Base-by-base conservation (phyloP, 2,888 invertebrate species). In the Resseliella maxima region DNA sequence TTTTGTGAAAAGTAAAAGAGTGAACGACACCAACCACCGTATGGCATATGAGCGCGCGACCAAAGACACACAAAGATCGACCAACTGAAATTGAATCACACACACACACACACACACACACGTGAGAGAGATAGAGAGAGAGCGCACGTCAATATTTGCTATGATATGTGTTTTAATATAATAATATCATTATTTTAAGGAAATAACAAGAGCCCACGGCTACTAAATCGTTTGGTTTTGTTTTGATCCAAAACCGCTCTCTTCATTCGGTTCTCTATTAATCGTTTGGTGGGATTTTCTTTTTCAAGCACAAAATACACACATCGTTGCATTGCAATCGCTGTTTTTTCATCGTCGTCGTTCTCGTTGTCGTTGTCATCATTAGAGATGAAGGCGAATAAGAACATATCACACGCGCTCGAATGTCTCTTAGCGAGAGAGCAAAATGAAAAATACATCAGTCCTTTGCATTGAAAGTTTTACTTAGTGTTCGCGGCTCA, bases 151-250 rank as follows among this genome's bases (percentile, higher is more conserved):
- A 31, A 72, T 72, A 72, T 72, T 72, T 72, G 72, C 72, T 72
- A 72, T 72, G 72, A 72, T 72, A 72, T 72, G 72, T 72, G 35
- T 72, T 72, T 72, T 72, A 72, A 72, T 72, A 72, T 72, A 72
- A 72, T 72, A 72, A 72, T 72, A 72, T 72, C 72, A 72, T 72
- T 72, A 72, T 72, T 72, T 72, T 72, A 31, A 72, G 72, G 72
- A 72, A 72, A 72, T 72, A 72, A 72, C 72, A 72, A 72, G 72
- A 31, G 72, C 72, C 31, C 72, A 72, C 31, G 72, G 72, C 72
- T 72, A 72, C 15, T 31, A 72, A 72, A 15, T 72, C 72, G 72
- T 27, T 72, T 72, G 72, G 31, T 72, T 72, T 72, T 72, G 72
- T 72, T 72, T 72, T 72, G 72, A 72, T 72, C 72, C 1, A 72